A percentile compares a stretch with the other conserved stretches of the same genome.
Conservation (phyloP, 2,113 vertebrate species). For the Rhinoptilus africanus region DNA sequence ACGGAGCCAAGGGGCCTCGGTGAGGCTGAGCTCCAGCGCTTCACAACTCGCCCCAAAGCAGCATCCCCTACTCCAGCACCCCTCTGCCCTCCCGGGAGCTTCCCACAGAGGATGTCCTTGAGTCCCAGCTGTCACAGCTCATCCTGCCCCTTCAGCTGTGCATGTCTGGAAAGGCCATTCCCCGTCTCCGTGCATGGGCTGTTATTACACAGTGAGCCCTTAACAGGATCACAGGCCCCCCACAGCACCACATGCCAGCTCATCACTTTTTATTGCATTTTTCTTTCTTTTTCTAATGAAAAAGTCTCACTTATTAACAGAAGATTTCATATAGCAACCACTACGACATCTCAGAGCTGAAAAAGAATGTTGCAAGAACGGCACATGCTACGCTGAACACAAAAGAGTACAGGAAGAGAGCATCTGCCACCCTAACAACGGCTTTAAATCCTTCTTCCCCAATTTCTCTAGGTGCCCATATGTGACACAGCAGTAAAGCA, state of each 20-base stretch:
- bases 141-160: neutral
- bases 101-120: neutral
- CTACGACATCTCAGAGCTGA: neutral
- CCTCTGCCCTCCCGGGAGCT: too few relatives aligned
- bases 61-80: neutral
- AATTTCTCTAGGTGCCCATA: neutral
- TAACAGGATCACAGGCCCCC: neutral
- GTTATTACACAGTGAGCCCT: neutral
- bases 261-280: neutral
- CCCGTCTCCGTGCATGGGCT: rapidly evolving
- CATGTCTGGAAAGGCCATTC: neutral
- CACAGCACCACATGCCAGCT: neutral
- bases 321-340: neutral
- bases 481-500: neutral
- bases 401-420: neutral
- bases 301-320: neutral
- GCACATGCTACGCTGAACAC: neutral
- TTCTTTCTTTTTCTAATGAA: neutral
- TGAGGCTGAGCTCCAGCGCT: rapidly evolving
- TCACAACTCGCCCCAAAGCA: neutral
- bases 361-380: neutral
- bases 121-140: neutral
- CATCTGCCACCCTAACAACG: neutral
- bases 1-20: rapidly evolving
- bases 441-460: neutral